These are phyloP conservation scores for Drosophila saltans DNA, from an alignment of 1,140 invertebrate genomes.

Conservation along the genomic window DNA sequence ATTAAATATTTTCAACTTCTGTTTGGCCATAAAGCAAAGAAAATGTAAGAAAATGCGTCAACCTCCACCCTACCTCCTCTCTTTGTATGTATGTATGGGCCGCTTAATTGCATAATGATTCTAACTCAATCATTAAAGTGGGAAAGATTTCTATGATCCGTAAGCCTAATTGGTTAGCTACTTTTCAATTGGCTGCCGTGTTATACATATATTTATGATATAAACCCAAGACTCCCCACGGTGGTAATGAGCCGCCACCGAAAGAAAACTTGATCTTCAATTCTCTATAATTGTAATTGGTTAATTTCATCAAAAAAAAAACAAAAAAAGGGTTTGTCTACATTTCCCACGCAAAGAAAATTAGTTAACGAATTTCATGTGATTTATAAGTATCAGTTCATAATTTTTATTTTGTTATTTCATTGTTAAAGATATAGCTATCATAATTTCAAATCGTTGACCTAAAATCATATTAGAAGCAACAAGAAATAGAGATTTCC, in stretches of 20 bases:
- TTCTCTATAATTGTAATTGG: constrained; percentile 3
- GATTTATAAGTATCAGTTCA: neutral
- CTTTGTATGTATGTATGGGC: constrained; percentile 20
- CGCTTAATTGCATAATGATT: constrained; percentile 75
- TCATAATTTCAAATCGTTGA: constrained; percentile 7
- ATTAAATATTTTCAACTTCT: constrained; percentile 76
- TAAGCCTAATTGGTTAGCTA: constrained; percentile 61
- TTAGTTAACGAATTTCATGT: neutral
- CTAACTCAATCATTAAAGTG: no score
- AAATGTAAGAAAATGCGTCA: constrained; percentile 20
- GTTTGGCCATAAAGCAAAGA: constrained; percentile 48
- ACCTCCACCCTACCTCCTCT: constrained; percentile 27
- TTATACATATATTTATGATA: neutral
- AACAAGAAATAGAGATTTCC: neutral
- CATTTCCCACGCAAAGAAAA: constrained; percentile 1
- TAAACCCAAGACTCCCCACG: constrained; percentile 40
- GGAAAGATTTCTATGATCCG: constrained; percentile 51
- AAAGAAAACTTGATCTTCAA: neutral
- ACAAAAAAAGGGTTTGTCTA: neutral
- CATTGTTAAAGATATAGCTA: neutral
- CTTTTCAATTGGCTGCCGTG: constrained; percentile 48
- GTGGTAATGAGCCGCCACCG: constrained; percentile 40
- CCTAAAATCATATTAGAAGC: constrained; percentile 1
- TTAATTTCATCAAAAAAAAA: neutral
- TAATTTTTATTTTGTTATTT: no score